These are phyloP conservation scores for Sciurus vulgaris DNA, from an alignment of 2,797 vertebrate genomes.

Conservation along the genomic window DNA sequence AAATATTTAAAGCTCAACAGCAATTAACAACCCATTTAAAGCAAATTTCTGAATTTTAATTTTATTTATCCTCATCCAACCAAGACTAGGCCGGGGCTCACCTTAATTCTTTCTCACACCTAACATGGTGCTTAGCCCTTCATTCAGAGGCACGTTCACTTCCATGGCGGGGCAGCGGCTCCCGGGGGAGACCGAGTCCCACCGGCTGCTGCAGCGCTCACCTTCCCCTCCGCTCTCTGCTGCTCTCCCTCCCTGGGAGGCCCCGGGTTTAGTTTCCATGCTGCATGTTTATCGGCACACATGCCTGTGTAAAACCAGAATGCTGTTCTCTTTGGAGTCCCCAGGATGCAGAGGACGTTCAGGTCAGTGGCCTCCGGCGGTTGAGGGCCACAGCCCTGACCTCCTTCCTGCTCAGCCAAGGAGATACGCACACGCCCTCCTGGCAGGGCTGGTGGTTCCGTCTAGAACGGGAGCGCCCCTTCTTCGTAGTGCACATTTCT, in stretches of 20 bases:
- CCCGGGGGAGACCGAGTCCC: not conserved
- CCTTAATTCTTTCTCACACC: slow-evolving; percentile 61
- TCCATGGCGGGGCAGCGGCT: not conserved
- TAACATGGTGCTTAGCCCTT: slow-evolving; percentile 50
- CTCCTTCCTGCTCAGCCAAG: not conserved
- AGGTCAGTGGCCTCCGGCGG: rapidly evolving
- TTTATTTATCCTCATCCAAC: slow-evolving; percentile 79
- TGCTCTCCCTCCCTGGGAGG: not conserved
- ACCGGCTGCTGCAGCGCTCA: rapidly evolving
- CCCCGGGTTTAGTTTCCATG: not conserved
- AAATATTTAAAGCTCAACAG: slow-evolving; percentile 85
- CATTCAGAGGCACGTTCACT: not conserved
- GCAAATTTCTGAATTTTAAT: slow-evolving; percentile 79
- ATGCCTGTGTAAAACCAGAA: rapidly evolving
- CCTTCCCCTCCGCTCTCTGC: not conserved
- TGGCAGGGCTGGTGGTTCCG: no score
- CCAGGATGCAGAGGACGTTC: not conserved
- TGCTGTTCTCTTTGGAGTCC: not conserved
- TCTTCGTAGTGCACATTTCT: not conserved
- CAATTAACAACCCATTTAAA: slow-evolving; percentile 85
- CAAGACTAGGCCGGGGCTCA: slow-evolving; percentile 59
- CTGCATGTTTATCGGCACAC: not conserved
- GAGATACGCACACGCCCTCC: rapidly evolving
- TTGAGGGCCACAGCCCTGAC: not conserved
- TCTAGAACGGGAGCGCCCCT: not conserved